Evolutionary conservation across 1,140 invertebrate genomes (phyloP), one percentile per base, ranked within the genome.

Genomic region (Steinernema feltiae): DNA sequence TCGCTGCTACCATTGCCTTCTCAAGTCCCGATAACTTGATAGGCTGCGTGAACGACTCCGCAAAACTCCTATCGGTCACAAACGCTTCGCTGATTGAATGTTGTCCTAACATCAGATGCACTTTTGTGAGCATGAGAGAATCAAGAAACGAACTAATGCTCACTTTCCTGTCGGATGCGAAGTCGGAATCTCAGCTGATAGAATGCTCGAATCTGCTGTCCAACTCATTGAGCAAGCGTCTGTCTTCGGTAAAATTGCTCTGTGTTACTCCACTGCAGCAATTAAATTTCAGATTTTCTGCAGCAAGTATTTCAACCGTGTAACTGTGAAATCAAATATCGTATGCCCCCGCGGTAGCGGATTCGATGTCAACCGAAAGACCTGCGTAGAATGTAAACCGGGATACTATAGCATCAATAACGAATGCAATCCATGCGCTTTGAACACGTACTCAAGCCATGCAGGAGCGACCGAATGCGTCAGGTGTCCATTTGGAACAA

Each of bases 351-450:
- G 24, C 3, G 53, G 53, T 7, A 63, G 53, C 24, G 53, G 53
- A 63, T 21, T 63, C 15, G 15, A 63, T 27, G 3, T 27, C 7
- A 3, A 15, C 3, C 15, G 53, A 21, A 12, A 21, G 24, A 12
- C 3, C 7, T 63, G 53, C 53, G 53, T 63, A 7, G 12, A 63
- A 27, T 63, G 53, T 27, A 63, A 27, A 21, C 12, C 53, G 2
- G 53, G 53, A 15, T 63, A n/a, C 53, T 63, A 63, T 21, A 63
- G 53, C 24, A 63, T 63, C 53, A 63, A 63, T 21, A 63, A 63
- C 53, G 53, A n/a, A 15, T 63, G 53, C 24, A 21, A 17, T 15
- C 15, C 2, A 3, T 63, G 53, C 24, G 7, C 53, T 27, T 3
- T 63, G 2, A 63, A 63, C 53, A 63, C 53, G 3, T 63, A n/a